phyloP scores from a whole-genome alignment of 2,888 invertebrate genomes.

The Hybos culiciformis region DNA sequence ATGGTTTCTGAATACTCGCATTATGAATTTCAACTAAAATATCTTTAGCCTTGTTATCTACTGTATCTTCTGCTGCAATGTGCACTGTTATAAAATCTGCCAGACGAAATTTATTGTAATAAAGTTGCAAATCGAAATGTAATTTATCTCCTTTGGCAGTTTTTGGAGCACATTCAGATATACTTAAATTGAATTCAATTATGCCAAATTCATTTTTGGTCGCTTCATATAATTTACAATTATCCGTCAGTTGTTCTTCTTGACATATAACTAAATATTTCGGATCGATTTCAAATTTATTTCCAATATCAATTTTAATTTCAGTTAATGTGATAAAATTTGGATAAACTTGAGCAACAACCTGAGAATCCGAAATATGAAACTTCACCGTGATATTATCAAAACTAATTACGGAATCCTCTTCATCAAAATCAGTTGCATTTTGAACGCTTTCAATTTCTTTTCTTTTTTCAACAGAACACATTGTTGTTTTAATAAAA shows the following conservation, averaged over 20 bases:
- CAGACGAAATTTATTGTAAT: slow-evolving; percentile 33
- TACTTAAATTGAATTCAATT: slow-evolving; percentile 24
- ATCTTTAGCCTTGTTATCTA: slow-evolving; percentile 29
- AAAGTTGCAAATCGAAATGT: slow-evolving; percentile 27
- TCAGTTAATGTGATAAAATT: slow-evolving; percentile 40
- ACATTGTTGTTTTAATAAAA: too few species aligned
- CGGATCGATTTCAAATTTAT: slow-evolving; percentile 42
- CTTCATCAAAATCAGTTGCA: too few species aligned
- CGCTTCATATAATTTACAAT: slow-evolving; percentile 23
- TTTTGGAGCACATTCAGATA: slow-evolving; percentile 9
- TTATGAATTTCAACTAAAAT: slow-evolving; percentile 46
- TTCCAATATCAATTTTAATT: slow-evolving; percentile 45
- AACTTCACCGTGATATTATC: slow-evolving; percentile 32
- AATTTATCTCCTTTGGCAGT: slow-evolving; percentile 8
- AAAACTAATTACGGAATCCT: slow-evolving; percentile 16
- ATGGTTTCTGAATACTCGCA: slow-evolving; percentile 53
- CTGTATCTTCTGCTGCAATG: slow-evolving; percentile 35
- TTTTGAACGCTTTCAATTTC: too few species aligned
- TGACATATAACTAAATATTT: slow-evolving; percentile 40
- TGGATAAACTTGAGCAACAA: slow-evolving; percentile 33
- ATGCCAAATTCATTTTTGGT: slow-evolving; percentile 30
- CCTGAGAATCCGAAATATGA: slow-evolving; percentile 24
- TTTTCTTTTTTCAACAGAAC: too few species aligned
- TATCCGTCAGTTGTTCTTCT: slow-evolving; percentile 30
- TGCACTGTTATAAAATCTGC: slow-evolving; percentile 44